These are phyloP conservation scores for Solenopsis invicta DNA, from an alignment of 1,140 invertebrate genomes.

Conservation along the genomic window DNA sequence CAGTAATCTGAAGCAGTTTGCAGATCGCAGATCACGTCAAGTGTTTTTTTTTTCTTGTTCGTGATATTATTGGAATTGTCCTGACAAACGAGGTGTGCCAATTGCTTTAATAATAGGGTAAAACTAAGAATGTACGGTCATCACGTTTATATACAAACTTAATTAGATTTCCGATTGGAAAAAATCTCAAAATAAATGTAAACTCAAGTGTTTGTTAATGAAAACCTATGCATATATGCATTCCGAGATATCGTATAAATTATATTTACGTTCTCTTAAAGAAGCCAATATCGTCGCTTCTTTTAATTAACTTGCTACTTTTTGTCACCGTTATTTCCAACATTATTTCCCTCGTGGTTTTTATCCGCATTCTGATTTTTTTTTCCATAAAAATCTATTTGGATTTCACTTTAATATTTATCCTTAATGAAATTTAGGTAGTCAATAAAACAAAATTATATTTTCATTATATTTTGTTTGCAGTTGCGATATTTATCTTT, in stretches of 20 bases:
- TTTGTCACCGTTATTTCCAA: not conserved
- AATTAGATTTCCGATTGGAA: not conserved
- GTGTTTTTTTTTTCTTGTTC: slow-evolving; percentile 7
- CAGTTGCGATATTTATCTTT: slow-evolving; percentile 40
- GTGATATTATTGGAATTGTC: not conserved
- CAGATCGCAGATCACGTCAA: not conserved
- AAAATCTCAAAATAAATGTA: not conserved
- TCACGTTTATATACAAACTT: not conserved
- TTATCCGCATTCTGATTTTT: not conserved
- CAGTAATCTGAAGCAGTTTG: slow-evolving; percentile 16
- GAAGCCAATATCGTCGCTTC: not conserved
- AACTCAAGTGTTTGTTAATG: not conserved
- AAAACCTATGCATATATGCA: not conserved
- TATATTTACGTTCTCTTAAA: not conserved
- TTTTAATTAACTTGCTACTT: slow-evolving; percentile 3
- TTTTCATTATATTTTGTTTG: slow-evolving; percentile 16
- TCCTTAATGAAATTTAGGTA: not conserved
- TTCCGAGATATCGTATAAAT: not conserved
- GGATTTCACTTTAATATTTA: slow-evolving; percentile 21
- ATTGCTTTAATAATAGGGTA: not conserved
- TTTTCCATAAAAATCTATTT: not conserved
- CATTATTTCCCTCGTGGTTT: not conserved
- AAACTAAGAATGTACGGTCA: not conserved
- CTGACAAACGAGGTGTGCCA: not conserved
- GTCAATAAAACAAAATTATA: not conserved